Base-by-base conservation (phyloP, 2,888 invertebrate species). In the Megastigmus dorsalis region DNA sequence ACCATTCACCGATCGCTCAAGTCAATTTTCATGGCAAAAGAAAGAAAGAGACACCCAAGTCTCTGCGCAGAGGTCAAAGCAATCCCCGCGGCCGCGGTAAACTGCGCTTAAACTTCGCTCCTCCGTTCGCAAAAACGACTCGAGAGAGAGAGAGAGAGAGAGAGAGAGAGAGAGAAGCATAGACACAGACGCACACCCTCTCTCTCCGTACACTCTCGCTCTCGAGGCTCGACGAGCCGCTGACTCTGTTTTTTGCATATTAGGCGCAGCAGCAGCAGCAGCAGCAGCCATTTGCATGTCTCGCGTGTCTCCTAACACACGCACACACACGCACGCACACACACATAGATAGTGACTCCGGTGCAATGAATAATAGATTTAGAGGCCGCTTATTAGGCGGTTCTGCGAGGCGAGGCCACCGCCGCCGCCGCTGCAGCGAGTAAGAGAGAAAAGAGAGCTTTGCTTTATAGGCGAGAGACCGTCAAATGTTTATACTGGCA, bases 371-470 rank as follows among this genome's bases (percentile, higher is more conserved):
- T 85, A 84, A 86, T 85, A 85, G 85, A 86, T 86, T 74, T 82
- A 62, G 84, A 81, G 83, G 81, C 78, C 79, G 81, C 84, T 85
- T 86, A 85, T 86, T 86, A 84, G 86, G 84, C 82, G 43, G 36
- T 7, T n/a, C 20, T 13, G 6, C 28, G 78, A 81, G 70, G 66
- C 78, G 80, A 82, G 81, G 82, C 79, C 81, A n/a, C n/a, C n/a
- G n/a, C n/a, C n/a, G n/a, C n/a, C n/a, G n/a, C n/a, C n/a, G n/a
- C n/a, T n/a, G n/a, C n/a, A n/a, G n/a, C n/a, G n/a, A n/a, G n/a
- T n/a, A 80, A 81, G 82, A 84, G 83, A 84, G 41, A n/a, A n/a
- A n/a, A 2, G 28, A 9, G 59, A 15, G 59, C 15, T 28, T 15
- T 9, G 13, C 15, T 30, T 45, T 15, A 26, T n/a, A n/a, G n/a